phyloP scores from a whole-genome alignment of 2,113 vertebrate species.

The Ictalurus furcatus region DNA sequence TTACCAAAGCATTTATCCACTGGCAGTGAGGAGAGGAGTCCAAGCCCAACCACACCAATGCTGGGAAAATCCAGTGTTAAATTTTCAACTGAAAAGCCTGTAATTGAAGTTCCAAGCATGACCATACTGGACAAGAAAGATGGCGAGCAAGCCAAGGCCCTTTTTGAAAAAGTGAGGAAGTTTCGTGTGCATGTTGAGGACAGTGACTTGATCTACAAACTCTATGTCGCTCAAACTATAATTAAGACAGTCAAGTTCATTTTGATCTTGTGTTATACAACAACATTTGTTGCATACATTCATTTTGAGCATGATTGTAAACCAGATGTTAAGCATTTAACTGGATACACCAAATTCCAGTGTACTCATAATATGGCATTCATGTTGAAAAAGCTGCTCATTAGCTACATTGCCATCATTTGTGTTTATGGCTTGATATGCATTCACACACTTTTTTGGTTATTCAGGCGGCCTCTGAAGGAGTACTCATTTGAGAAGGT shows the following conservation, averaged over 20 bases:
- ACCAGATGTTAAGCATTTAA: constrained; percentile 91
- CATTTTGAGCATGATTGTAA: constrained; percentile 88
- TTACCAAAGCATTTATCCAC: constrained; percentile 93
- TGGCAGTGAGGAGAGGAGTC: constrained; percentile 94
- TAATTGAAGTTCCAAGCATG: constrained; percentile 91
- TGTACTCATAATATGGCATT: constrained; percentile 99
- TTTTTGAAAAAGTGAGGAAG: constrained; percentile 97
- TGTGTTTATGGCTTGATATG: constrained; percentile 93
- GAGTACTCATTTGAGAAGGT: constrained; percentile 99
- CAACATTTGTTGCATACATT: constrained; percentile 92
- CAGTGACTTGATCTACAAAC: constrained; percentile 95
- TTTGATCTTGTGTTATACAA: constrained; percentile 93
- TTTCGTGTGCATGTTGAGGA: constrained; percentile 95
- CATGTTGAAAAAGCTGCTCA: constrained; percentile 93
- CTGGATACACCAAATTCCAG: constrained; percentile 87
- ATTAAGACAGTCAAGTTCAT: constrained; percentile 98
- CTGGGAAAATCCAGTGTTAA: constrained; percentile 89
- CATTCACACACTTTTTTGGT: constrained; percentile 95
- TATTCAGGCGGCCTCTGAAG: constrained; percentile 92
- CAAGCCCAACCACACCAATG: constrained; percentile 87
- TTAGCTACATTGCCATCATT: constrained; percentile 96
- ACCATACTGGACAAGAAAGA: constrained; percentile 98
- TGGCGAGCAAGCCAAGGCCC: constrained; percentile 94
- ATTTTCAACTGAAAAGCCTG: constrained; percentile 91
- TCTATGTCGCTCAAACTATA: constrained; percentile 93